These are phyloP conservation scores for Chionis minor DNA, from an alignment of 2,113 vertebrate species.

Conservation along the genomic window DNA sequence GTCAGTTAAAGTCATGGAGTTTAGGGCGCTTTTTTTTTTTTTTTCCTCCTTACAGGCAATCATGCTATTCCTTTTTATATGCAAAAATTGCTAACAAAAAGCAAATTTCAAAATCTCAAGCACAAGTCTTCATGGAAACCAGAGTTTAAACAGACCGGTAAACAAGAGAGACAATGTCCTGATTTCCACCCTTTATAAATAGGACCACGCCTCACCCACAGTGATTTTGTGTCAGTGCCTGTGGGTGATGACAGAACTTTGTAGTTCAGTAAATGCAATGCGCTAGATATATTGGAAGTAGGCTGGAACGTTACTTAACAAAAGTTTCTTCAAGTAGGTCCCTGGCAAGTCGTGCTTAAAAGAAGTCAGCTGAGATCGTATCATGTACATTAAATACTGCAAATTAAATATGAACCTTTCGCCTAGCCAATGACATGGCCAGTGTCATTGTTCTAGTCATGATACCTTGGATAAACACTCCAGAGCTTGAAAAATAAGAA, in stretches of 20 bases:
- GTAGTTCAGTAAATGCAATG: neutral
- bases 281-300: neutral
- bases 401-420: neutral
- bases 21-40: neutral
- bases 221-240: conserved; percentile 25
- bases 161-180: conserved; percentile 35
- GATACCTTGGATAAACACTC: neutral
- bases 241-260: conserved; percentile 11
- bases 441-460: neutral
- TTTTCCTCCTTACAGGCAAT: neutral
- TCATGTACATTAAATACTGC: neutral
- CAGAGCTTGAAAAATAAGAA: neutral
- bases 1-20: neutral
- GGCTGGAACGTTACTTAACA: neutral
- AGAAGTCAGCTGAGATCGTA: neutral
- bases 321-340: neutral
- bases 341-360: neutral
- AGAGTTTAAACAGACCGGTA: conserved; percentile 47
- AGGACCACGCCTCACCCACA: conserved; percentile 25
- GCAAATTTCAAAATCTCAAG: conserved; percentile 19
- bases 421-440: neutral
- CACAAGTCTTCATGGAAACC: conserved; percentile 21
- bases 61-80: neutral
- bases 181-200: conserved; percentile 1
- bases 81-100: neutral